phyloP scores from a whole-genome alignment of 2,888 invertebrate species.

The Hirtodrosophila duncani region DNA sequence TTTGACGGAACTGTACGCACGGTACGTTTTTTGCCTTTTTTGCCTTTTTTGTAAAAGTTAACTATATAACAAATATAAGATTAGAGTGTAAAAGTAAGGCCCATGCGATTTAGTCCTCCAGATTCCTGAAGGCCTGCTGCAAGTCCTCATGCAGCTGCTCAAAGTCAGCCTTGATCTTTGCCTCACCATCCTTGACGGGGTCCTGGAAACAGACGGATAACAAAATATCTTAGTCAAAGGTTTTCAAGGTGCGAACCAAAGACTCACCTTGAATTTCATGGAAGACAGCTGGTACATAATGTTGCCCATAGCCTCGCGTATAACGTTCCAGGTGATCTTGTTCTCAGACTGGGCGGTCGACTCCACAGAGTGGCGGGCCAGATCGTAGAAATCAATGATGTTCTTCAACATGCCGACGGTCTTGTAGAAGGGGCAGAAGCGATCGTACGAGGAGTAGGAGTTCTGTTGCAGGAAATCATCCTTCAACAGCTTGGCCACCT shows the following conservation, averaged over 20 bases:
- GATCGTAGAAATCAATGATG: constrained; percentile 98
- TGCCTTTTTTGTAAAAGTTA: constrained; percentile 64
- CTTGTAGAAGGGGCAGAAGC: constrained; percentile 99
- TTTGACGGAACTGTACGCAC: constrained; percentile 53
- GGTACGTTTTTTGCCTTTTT: constrained; percentile 31
- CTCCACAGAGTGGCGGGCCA: constrained; percentile 97
- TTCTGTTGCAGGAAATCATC: constrained; percentile 99
- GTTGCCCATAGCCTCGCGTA: constrained; percentile 95
- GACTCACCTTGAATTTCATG: constrained; percentile 99
- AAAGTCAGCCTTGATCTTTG: constrained; percentile 97
- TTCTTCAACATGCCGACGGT: constrained; percentile 98
- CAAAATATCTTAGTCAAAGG: no score
- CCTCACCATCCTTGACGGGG: constrained; percentile 98
- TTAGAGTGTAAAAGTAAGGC: constrained; percentile 71
- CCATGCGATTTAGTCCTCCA: constrained; percentile 89
- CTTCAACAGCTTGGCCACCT: constrained; percentile 97
- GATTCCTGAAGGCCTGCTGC: constrained; percentile 97
- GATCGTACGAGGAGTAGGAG: constrained; percentile 94
- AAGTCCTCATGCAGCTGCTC: constrained; percentile 98
- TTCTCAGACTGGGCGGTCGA: constrained; percentile 97
- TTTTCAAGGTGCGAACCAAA: no score
- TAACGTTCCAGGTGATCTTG: constrained; percentile 98
- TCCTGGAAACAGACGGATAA: no score
- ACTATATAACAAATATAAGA: constrained; percentile 71
- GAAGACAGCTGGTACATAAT: constrained; percentile 96